Percentiles rank a stretch among this genome's conserved stretches.
Conservation (phyloP, 2,113 vertebrate genomes). For the Protomyctophum bolini region DNA sequence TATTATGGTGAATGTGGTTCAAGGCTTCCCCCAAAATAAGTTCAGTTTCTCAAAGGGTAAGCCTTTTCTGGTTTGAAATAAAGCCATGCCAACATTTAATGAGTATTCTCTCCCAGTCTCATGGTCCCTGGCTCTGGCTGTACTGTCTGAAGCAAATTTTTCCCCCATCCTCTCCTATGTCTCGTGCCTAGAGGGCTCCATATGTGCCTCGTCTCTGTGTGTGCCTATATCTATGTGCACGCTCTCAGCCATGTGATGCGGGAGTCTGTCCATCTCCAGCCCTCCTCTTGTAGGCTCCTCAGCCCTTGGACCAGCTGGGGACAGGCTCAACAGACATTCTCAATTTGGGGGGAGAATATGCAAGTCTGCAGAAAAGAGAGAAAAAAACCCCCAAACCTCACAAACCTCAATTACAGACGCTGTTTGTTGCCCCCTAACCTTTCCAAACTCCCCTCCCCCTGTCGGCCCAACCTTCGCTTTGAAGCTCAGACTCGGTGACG, state of each 20-base stretch:
- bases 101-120: slow-evolving; percentile 3
- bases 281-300: slow-evolving; percentile 32
- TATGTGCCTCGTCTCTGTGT: slow-evolving; percentile 20
- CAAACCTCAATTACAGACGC: slow-evolving; percentile 73
- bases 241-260: slow-evolving; percentile 19
- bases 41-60: not conserved
- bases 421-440: slow-evolving; percentile 61
- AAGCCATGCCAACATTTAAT: slow-evolving; percentile 24
- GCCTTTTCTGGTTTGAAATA: slow-evolving; percentile 18
- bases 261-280: slow-evolving; percentile 20
- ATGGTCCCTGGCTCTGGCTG: slow-evolving; percentile 6
- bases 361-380: slow-evolving; percentile 59
- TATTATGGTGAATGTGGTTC: slow-evolving; percentile 23
- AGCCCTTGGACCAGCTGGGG: slow-evolving; percentile 31
- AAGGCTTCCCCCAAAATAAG: slow-evolving; percentile 4
- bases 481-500: slow-evolving; percentile 57
- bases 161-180: not conserved
- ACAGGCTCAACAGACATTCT: slow-evolving; percentile 51
- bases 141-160: slow-evolving; percentile 4
- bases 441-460: slow-evolving; percentile 40
- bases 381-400: slow-evolving; percentile 53
- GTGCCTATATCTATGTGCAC: not conserved
- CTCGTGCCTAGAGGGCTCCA: slow-evolving; percentile 22
- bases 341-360: slow-evolving; percentile 60
- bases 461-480: slow-evolving; percentile 53